Evolutionary conservation across 2,797 vertebrate genomes (phyloP).

Genomic region (Leuciscus waleckii): DNA sequence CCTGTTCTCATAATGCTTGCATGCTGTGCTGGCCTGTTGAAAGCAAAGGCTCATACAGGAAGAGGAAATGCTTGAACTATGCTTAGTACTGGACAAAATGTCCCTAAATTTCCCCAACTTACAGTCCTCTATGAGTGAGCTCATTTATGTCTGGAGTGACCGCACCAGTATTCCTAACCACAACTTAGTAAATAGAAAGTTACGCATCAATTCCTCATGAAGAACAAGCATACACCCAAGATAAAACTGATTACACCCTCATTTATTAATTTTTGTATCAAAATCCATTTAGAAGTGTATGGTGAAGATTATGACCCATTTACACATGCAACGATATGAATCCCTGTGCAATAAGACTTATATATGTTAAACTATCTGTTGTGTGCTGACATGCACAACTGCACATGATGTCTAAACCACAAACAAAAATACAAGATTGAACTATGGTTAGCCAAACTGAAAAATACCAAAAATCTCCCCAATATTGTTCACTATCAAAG

Average conservation of each 20-base stretch:
- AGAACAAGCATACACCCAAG: too few relatives aligned
- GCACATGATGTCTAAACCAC: neutral
- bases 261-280: neutral
- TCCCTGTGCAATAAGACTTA: neutral
- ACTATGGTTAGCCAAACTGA: neutral
- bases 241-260: neutral
- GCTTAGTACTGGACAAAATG: neutral
- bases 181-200: neutral
- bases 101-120: conserved; percentile 18
- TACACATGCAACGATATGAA: neutral
- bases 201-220: neutral
- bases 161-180: neutral
- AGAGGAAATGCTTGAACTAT: conserved; percentile 16
- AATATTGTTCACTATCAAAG: conserved; percentile 10
- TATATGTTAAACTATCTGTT: neutral
- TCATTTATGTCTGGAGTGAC: conserved; percentile 24
- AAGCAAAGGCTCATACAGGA: conserved; percentile 16
- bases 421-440: neutral
- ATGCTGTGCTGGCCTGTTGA: neutral
- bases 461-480: neutral
- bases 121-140: neutral
- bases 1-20: neutral
- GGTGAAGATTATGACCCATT: neutral
- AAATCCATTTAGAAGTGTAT: neutral
- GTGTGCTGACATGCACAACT: neutral